phyloP scores from a whole-genome alignment of 2,113 vertebrate genomes.

The Bettongia penicillata region DNA sequence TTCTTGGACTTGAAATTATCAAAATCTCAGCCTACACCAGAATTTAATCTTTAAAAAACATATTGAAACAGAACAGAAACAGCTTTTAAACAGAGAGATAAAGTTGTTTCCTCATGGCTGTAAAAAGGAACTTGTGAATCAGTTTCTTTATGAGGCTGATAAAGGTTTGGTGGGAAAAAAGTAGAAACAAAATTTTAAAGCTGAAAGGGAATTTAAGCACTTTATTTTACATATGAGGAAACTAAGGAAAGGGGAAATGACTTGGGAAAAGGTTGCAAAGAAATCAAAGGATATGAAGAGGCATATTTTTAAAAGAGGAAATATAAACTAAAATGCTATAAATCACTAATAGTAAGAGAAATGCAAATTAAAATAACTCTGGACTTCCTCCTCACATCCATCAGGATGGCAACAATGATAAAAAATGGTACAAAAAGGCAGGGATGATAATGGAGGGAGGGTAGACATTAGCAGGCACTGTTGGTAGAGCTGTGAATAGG shows the following conservation, averaged over 20 bases:
- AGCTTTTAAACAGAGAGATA: neutral
- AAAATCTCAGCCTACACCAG: neutral
- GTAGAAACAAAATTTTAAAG: neutral
- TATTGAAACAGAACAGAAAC: slow-evolving; percentile 4
- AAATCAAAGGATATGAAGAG: neutral
- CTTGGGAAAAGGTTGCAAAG: neutral
- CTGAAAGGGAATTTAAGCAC: neutral
- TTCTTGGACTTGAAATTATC: neutral
- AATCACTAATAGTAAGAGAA: too few relatives aligned
- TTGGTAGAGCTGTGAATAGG: too few relatives aligned
- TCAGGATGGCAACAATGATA: too few relatives aligned
- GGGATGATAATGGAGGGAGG: too few relatives aligned
- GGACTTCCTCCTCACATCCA: too few relatives aligned
- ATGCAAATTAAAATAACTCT: too few relatives aligned
- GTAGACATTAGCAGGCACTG: too few relatives aligned
- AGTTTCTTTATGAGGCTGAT: neutral
- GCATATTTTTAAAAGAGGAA: neutral
- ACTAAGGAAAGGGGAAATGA: neutral
- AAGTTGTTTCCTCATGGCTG: neutral
- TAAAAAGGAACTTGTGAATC: neutral
- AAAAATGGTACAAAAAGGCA: too few relatives aligned
- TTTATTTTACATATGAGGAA: neutral
- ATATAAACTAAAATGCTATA: too few relatives aligned
- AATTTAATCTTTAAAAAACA: neutral
- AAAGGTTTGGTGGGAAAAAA: neutral